Evolutionary conservation across 1,140 invertebrate genomes (phyloP), one percentile per base, ranked within the genome.

Genomic region (Pentalonia nigronervosa): DNA sequence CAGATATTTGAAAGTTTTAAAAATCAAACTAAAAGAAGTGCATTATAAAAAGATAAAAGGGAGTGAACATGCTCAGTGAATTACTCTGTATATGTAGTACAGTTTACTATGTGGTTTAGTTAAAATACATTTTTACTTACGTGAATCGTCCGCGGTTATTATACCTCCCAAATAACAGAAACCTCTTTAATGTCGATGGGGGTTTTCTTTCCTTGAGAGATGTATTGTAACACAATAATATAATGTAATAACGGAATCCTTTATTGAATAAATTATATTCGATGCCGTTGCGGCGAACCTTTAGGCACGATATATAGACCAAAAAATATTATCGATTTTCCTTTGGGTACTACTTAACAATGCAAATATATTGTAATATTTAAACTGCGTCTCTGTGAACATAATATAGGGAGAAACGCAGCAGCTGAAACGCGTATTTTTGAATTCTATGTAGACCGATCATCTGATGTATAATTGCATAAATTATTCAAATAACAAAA

Each of bases 371-470:
- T 84, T 41, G 36, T 84, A 84, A 41, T 84, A 84, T 84, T 84
- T 84, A 45, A 84, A 84, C 83, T 84, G 36, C 83, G 21, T 84
- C 36, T 84, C 23, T 4, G 41, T 25, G 23, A 84, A 45, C 60
- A n/a, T 21, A 53, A 3, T 50, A 21, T n/a, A 76, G 60, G 60
- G 60, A 76, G n/a, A 23, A 45, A 84, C 41, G 25, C 45, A 86
- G 41, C 84, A 86, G 84, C 84, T 86, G 84, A 86, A 86, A 86
- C 84, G 36, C 83, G 36, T 45, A 84, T 84, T 84, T 84, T 8
- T 84, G 83, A 41, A 25, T 84, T 84, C 4, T 41, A 21, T 84
- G n/a, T n/a, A 41, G 36, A 14, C 20, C 41, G 83, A 45, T n/a
- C 11, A 34, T 76, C 30, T 76, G 30, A 45, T 81, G 41, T 36